A percentile compares a stretch with the other conserved stretches of the same genome.
Evolutionary conservation across 1,140 invertebrate genomes (phyloP).

Genomic region (Drosophila serrata): DNA sequence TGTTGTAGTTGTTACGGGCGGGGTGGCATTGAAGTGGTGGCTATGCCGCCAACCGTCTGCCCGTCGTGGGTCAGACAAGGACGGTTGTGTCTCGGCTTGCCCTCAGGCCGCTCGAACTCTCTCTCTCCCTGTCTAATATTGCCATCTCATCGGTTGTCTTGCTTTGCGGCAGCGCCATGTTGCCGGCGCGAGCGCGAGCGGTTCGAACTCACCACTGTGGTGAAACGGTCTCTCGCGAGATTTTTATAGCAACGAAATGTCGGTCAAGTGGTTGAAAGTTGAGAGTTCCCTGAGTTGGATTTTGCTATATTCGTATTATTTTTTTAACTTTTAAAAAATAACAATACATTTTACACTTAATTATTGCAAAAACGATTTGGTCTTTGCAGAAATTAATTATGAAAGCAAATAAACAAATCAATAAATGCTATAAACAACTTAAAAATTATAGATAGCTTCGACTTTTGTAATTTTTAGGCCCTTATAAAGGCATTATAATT

Average conservation of each 20-base stretch:
- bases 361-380: not conserved
- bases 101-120: not conserved
- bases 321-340: not conserved
- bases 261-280: slow-evolving; percentile 38
- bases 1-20: slow-evolving; percentile 33
- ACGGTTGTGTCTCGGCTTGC: not conserved
- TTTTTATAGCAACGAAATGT: slow-evolving; percentile 55
- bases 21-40: slow-evolving; percentile 32
- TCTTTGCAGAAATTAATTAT: not conserved
- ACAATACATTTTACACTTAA: not conserved
- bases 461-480: too few species aligned
- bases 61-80: slow-evolving; percentile 18
- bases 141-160: slow-evolving; percentile 33
- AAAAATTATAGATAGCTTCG: not conserved
- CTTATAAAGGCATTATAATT: too few species aligned
- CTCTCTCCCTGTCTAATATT: not conserved
- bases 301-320: not conserved
- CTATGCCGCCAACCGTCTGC: not conserved
- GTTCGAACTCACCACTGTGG: slow-evolving; percentile 20
- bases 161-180: slow-evolving; percentile 70
- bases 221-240: slow-evolving; percentile 10
- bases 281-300: not conserved
- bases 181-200: slow-evolving; percentile 19
- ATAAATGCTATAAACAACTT: not conserved
- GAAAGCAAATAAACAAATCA: not conserved